A percentile compares a stretch with the other conserved stretches of the same genome.
These are phyloP conservation scores for Gobio gobio DNA, from an alignment of 2,113 vertebrate genomes.

Conservation along the genomic window DNA sequence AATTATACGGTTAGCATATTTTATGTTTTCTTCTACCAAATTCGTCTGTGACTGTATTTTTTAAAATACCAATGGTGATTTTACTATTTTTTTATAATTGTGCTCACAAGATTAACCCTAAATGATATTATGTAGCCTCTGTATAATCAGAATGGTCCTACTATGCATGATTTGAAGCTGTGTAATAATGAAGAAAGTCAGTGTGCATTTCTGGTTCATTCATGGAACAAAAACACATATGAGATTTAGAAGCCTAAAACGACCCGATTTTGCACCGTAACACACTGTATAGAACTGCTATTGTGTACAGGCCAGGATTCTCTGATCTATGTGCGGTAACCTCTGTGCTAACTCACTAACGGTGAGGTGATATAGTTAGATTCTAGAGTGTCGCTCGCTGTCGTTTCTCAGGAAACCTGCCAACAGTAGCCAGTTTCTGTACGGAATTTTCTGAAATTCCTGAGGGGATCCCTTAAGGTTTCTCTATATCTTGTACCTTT, in stretches of 20 bases:
- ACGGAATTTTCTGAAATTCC: background rate
- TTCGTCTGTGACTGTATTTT: conserved; percentile 57
- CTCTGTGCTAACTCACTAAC: conserved; percentile 21
- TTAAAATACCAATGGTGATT: conserved; percentile 55
- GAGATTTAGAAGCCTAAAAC: background rate
- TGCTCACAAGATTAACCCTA: conserved; percentile 53
- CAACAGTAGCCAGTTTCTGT: conserved; percentile 51
- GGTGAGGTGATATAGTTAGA: conserved; percentile 41
- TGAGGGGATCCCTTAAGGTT: conserved; percentile 34
- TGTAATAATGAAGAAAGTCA: conserved; percentile 63
- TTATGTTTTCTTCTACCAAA: conserved; percentile 58
- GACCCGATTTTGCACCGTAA: conserved; percentile 9
- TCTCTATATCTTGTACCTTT: conserved; percentile 14
- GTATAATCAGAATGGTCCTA: conserved; percentile 67
- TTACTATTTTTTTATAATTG: conserved; percentile 60
- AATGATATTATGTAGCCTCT: conserved; percentile 65
- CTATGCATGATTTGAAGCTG: conserved; percentile 73
- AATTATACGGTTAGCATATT: conserved; percentile 40
- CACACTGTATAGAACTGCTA: conserved; percentile 41
- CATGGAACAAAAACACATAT: conserved; percentile 57
- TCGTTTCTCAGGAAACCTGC: conserved; percentile 69
- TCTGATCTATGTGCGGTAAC: conserved; percentile 18
- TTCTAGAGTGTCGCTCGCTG: conserved; percentile 48
- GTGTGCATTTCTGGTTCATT: conserved; percentile 67
- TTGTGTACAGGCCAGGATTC: conserved; percentile 31